phyloP scores from a whole-genome alignment of 2,888 invertebrate genomes.

The Coleophora flavipennella region DNA sequence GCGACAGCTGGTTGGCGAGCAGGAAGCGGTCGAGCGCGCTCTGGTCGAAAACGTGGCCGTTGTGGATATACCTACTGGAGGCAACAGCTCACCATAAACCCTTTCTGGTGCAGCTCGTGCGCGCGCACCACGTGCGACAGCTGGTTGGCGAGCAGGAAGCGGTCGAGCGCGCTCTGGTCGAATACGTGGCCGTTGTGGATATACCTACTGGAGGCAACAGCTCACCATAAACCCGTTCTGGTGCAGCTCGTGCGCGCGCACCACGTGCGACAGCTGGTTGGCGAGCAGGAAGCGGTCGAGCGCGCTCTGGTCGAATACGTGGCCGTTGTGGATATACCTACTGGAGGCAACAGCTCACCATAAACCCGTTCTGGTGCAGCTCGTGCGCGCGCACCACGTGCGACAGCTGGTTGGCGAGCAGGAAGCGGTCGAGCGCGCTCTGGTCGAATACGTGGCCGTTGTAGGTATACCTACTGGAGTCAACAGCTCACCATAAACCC shows the following conservation, averaged over 20 bases:
- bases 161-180: slow-evolving; percentile 76
- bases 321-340: no score
- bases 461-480: slow-evolving; percentile 76
- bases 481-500: no score
- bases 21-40: no score
- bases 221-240: slow-evolving; percentile 79
- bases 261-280: slow-evolving; percentile 79
- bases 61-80: no score
- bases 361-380: slow-evolving; percentile 79
- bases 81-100: slow-evolving; percentile 79
- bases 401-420: slow-evolving; percentile 75
- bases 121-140: slow-evolving; percentile 81
- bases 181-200: slow-evolving; percentile 83
- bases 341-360: no score
- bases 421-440: slow-evolving; percentile 78
- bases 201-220: no score
- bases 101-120: slow-evolving; percentile 80
- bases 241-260: slow-evolving; percentile 83
- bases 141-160: slow-evolving; percentile 76
- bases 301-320: slow-evolving; percentile 80
- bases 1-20: no score
- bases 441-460: slow-evolving; percentile 82
- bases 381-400: slow-evolving; percentile 84
- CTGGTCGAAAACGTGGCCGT: slow-evolving; percentile 83
- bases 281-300: slow-evolving; percentile 76